Evolutionary conservation across 2,888 invertebrate species (phyloP), one percentile per base, ranked within the genome.

Genomic region (Meiosimyza decipiens): DNA sequence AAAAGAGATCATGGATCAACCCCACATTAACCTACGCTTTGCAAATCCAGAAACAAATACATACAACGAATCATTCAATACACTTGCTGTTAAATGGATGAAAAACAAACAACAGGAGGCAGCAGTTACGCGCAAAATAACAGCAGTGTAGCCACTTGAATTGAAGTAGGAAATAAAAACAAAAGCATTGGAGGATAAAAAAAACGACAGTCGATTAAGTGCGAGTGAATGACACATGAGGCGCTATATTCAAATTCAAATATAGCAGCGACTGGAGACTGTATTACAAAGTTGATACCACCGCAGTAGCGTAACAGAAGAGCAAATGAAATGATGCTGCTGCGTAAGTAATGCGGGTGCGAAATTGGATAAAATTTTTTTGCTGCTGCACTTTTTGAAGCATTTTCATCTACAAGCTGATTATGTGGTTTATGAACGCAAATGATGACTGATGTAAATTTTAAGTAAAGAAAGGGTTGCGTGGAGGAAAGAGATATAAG

Each of bases 241-340:
- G 55, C 54, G 66, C 54, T 54, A 66, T 40, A 33, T 40, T 55
- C 6, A n/a, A 66, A 54, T 66, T 50, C 50, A 49, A 50, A 63
- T 18, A 50, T 18, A 63, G 18, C 15, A 47, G 11, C 49, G 40
- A 40, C 40, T 40, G 40, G 9, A 40, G 40, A 40, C 6, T 40
- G 9, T 9, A 40, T 40, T 40, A 40, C 54, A 54, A 54, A 54
- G 15, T 54, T 54, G n/a, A 54, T 54, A 18, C 54, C 18, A 16
- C 4, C 18, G 7, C 54, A 54, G 54, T 18, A 54, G 18, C 57
- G 12, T 5, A 22, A 57, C 16, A 57, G 12, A 57, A n/a, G 28
- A 28, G 28, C 3, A 28, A 28, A 28, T 28, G 40, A 40, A 40
- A 40, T 40, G 40, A 40, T 40, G 40, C 40, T 40, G 40, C 40